Percentiles rank a stretch among this genome's conserved stretches.
These are phyloP conservation scores for Pipa parva DNA, from an alignment of 2,113 vertebrate genomes.

Conservation along the genomic window DNA sequence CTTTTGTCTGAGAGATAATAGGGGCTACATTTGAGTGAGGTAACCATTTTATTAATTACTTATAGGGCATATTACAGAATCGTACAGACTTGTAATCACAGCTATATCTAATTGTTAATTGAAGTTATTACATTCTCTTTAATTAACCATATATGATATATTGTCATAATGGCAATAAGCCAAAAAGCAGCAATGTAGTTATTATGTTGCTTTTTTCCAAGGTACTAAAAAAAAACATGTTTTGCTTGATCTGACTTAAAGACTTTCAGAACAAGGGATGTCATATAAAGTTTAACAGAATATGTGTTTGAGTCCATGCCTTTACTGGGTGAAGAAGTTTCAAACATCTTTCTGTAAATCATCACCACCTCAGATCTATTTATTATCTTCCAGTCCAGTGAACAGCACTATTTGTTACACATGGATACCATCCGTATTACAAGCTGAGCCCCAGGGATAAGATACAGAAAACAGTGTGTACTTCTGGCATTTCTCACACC, in stretches of 20 bases:
- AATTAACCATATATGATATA: no score
- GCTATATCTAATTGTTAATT: no score
- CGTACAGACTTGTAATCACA: no score
- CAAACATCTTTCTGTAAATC: conserved; percentile 67
- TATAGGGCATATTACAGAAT: no score
- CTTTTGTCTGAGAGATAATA: no score
- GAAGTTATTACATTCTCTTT: no score
- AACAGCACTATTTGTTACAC: conserved; percentile 71
- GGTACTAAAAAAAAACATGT: not conserved
- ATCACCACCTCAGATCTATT: conserved; percentile 65
- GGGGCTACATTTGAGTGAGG: no score
- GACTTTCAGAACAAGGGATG: conserved; percentile 7
- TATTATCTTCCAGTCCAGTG: conserved; percentile 68
- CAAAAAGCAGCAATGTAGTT: no score
- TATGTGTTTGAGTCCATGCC: conserved; percentile 44
- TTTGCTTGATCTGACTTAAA: not conserved
- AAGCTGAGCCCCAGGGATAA: conserved; percentile 56
- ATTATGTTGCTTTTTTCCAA: not conserved
- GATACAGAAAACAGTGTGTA: conserved; percentile 52
- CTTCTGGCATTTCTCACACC: conserved; percentile 52
- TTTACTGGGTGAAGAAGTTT: conserved; percentile 62
- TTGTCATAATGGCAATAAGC: no score
- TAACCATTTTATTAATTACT: no score
- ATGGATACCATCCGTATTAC: conserved; percentile 64
- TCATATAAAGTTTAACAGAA: conserved; percentile 9